phyloP scores from a whole-genome alignment of 2,797 vertebrate species.

The Ctenosaura bakeri region DNA sequence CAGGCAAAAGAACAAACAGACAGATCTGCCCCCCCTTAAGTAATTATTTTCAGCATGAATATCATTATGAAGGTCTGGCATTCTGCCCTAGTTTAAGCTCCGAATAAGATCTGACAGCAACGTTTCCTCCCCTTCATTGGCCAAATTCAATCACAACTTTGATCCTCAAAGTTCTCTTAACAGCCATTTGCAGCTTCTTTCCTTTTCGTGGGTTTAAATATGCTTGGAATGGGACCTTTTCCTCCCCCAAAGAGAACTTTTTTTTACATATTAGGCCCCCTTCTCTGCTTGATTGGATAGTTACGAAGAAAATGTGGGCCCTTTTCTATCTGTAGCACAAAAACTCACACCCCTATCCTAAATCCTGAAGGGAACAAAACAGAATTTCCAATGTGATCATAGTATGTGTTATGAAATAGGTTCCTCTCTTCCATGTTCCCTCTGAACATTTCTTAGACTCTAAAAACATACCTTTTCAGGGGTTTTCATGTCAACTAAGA shows the following conservation, averaged over 20 bases:
- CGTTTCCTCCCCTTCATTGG: constrained; percentile 69
- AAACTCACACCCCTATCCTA: not conserved
- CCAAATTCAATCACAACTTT: constrained; percentile 73
- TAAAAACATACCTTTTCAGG: not conserved
- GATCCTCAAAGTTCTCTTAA: constrained; percentile 77
- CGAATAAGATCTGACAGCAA: constrained; percentile 77
- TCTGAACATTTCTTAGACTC: not conserved
- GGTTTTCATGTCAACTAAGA: not conserved
- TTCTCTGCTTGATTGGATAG: constrained; percentile 23
- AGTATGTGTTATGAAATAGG: not conserved
- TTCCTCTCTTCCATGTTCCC: not conserved
- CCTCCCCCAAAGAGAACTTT: not conserved
- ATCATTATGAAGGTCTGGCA: constrained; percentile 75
- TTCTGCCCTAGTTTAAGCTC: constrained; percentile 81
- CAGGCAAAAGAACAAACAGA: constrained; percentile 78
- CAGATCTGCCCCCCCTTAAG: constrained; percentile 75
- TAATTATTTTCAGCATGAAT: constrained; percentile 76
- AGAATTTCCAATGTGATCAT: not conserved
- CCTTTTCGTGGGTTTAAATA: constrained; percentile 76
- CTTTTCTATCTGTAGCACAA: constrained; percentile 28
- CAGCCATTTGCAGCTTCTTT: constrained; percentile 66
- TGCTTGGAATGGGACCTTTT: constrained; percentile 60
- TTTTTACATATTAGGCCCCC: not conserved
- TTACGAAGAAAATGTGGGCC: constrained; percentile 48
- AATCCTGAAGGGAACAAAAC: not conserved